These are phyloP conservation scores for Propithecus perrieri DNA, from an alignment of 2,797 vertebrate species.

Conservation along the genomic window DNA sequence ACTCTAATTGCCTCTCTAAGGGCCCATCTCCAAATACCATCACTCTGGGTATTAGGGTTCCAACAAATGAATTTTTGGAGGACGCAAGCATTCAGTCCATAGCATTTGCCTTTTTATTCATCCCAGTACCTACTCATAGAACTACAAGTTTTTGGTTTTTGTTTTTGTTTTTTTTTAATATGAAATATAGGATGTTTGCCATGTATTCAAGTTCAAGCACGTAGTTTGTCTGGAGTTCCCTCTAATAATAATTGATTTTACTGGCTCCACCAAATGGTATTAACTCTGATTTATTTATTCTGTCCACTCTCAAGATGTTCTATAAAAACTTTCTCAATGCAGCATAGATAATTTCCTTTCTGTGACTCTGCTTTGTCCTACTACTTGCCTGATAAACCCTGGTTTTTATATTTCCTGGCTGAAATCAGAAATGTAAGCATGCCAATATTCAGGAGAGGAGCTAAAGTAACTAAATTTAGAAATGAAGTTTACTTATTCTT, in stretches of 20 bases:
- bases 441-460: not conserved
- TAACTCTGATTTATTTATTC: not conserved
- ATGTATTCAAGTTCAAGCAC: not conserved
- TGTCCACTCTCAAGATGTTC: not conserved
- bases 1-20: not conserved
- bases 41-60: not conserved
- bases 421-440: not conserved
- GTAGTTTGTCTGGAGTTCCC: not conserved
- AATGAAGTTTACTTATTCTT: not conserved
- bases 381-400: not conserved
- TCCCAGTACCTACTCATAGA: not conserved
- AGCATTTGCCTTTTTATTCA: not conserved
- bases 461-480: not conserved
- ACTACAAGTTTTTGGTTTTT: not conserved
- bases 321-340: not conserved
- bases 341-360: not conserved
- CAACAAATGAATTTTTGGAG: not conserved
- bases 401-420: not conserved
- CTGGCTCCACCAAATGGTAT: not conserved
- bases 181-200: not conserved
- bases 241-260: not conserved
- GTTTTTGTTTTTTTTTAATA: not conserved
- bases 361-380: not conserved
- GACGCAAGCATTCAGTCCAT: not conserved
- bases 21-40: not conserved